phyloP scores from a whole-genome alignment of 53 echinoderm and acorn worm genomes.

The Echinometra lucunter region DNA sequence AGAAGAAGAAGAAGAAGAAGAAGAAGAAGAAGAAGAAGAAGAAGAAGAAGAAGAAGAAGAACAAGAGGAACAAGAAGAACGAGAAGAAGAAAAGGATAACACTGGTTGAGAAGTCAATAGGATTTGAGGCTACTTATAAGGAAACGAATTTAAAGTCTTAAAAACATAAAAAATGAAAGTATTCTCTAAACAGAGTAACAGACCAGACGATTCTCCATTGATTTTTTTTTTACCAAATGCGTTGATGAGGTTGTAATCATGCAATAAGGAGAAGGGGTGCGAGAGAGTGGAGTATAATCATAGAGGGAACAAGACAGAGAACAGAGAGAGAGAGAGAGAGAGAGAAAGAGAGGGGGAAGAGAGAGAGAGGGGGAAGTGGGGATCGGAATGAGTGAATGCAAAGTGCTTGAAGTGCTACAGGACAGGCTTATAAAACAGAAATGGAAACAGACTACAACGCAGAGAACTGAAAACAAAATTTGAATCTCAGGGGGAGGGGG shows the following conservation, averaged over 20 bases:
- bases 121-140: too few species aligned
- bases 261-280: neutral
- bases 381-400: neutral
- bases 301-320: too few species aligned
- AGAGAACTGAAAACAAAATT: neutral
- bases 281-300: neutral
- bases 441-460: neutral
- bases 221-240: too few species aligned
- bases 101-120: neutral
- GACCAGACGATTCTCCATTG: too few species aligned
- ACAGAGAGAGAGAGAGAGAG: conserved; percentile 27
- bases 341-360: neutral
- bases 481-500: neutral
- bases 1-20: neutral
- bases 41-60: conserved; percentile 36
- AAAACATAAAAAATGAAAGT: too few species aligned
- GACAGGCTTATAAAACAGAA: neutral
- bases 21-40: conserved; percentile 17
- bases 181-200: too few species aligned
- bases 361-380: neutral
- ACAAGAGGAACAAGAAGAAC: neutral
- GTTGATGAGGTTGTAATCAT: too few species aligned
- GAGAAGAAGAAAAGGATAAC: neutral
- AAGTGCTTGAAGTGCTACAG: neutral
- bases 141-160: too few species aligned